Base-by-base conservation (phyloP, 2,113 vertebrate genomes). In the Spea bombifrons region DNA sequence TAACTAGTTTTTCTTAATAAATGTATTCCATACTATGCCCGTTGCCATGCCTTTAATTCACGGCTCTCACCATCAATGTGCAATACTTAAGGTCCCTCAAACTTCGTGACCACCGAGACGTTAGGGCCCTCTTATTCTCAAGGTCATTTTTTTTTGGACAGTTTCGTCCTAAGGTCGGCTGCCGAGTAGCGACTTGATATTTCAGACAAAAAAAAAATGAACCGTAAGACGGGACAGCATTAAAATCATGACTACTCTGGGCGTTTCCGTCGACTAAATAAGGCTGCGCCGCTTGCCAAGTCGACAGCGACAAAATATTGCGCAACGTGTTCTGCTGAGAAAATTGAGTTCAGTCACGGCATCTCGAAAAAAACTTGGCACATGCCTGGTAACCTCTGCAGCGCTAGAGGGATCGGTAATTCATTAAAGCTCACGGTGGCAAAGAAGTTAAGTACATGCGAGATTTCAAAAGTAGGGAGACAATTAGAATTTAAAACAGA, bases 311-410 rank as follows among this genome's bases (percentile, higher is more conserved):
- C 46, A 72, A 72, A 59, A 72, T 50, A 72, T 72, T 72, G 69
- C 44, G 59, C 61, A 71, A 78, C 16, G 12, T 17, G 17, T 49
- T 64, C 52, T 50, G 17, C 16, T 17, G 50, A n/a, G 48, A 55
- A 65, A 65, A 78, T 53, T 65, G 76, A 78, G 68, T 30, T 59
- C 47, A 78, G 76, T 65, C 69, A 71, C 59, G 69, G 30, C n/a
- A 66, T 52, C 6, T 16, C 55, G 59, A 65, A 55, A 71, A 65
- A 55, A 71, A 72, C 68, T 65, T 78, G 76, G 69, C 76, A 53
- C 7, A 17, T 17, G 7, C 15, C 15, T 59, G 4, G 12, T 59
- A 59, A 59, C 55, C 55, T 12, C 12, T 59, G 55, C 12, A 5
- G 55, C 15, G 8, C 9, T 59, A 12, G 55, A 13, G 55, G 55